Percentiles rank a stretch among this genome's conserved stretches.
phyloP scores from a whole-genome alignment of 2,797 vertebrate genomes.

The Hylomyscus alleni region DNA sequence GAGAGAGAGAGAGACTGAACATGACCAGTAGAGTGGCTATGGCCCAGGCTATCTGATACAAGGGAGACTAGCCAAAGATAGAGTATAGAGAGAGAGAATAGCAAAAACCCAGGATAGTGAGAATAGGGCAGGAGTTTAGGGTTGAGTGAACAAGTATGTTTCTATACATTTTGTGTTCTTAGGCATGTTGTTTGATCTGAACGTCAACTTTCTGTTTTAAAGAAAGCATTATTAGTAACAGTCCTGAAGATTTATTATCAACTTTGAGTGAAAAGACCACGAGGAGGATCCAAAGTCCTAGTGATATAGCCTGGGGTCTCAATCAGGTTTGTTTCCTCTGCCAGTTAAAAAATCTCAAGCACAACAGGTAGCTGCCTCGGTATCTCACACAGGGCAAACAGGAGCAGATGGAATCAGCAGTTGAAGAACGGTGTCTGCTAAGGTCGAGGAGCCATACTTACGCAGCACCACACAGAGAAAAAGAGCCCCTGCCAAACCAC shows the following conservation, averaged over 20 bases:
- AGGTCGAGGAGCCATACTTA: background rate
- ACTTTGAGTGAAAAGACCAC: background rate
- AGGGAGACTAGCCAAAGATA: background rate
- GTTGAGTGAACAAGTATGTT: background rate
- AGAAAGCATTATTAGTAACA: constrained; percentile 21
- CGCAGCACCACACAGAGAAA: no score
- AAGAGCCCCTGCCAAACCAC: background rate
- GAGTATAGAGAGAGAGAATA: background rate
- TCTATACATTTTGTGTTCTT: constrained; percentile 28
- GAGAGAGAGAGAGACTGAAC: background rate
- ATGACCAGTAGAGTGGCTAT: background rate
- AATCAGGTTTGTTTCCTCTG: background rate
- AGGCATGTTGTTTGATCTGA: background rate
- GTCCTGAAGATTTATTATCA: background rate
- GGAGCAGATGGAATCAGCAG: background rate
- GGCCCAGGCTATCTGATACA: background rate
- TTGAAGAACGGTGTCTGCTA: background rate
- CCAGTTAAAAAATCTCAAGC: background rate
- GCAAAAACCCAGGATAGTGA: background rate
- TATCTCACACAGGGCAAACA: background rate
- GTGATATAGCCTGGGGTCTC: background rate
- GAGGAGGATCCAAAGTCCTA: background rate
- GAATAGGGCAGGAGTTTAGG: background rate
- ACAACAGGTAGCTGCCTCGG: background rate
- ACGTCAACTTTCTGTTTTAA: constrained; percentile 11